Evolutionary conservation across 2,113 vertebrate species (phyloP), one percentile per base, ranked within the genome.

Genomic region (Martes martes): DNA sequence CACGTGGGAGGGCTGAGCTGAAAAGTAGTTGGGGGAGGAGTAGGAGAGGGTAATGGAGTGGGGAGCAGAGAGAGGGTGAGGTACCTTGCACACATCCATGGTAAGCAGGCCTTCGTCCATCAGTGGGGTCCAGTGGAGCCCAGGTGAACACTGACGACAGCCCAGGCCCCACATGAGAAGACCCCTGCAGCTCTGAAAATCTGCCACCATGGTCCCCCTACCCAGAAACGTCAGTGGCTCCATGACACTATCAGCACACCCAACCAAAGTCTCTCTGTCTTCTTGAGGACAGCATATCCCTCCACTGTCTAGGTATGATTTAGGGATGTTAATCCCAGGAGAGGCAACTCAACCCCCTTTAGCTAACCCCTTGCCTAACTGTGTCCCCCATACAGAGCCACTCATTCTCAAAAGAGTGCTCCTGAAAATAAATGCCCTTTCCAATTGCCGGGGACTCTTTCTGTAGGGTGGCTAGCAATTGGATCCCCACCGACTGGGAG

Each of bases 61-160:
- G 33, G 23, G 19, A 18, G 36, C 57, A 73, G 47, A 9, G 26
- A 67, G 57, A 6, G 4, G 8, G 31, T 3, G 2, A 1, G 4
- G 45, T 16, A 19, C 8, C 11, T 47, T 10, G 0, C 65, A 10
- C 1, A 1, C 11, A 1, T 28, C 15, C 15, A 1, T 1, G 5
- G 33, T 16, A 14, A 45, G 14, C 31, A 31, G 36, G 24, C 28
- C 28, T 24, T 47, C 26, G 36, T 42, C 82, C 7, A 55, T 2
- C 7, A 4, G 36, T 11, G 10, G 19, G 4, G 4, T 59, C 15
- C 6, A 0, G 9, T 1, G 8, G 0, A 26, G 5, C 2, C 1
- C 13, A 3, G 4, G 36, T 2, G 7, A 21, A 18, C 11, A 0
- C 13, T 4, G 21, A 11, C 1, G 15, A 11, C 1, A 8, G 39